Evolutionary conservation across 2,113 vertebrate genomes (phyloP).

Genomic region (Cinclus cinclus): DNA sequence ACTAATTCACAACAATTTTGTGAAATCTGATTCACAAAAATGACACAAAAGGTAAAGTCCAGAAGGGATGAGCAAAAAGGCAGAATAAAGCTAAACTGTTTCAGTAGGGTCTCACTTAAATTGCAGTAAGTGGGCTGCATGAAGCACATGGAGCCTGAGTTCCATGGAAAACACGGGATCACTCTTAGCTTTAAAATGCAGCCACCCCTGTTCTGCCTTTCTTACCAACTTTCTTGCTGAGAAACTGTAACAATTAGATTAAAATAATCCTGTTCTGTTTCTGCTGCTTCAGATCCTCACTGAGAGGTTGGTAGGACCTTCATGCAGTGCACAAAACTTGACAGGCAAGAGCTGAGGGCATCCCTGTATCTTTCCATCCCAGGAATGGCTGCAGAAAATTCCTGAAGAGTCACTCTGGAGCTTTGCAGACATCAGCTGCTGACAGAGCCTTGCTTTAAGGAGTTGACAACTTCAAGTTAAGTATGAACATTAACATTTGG

Average conservation of each 20-base stretch:
- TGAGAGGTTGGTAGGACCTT: background rate
- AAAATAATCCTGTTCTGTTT: background rate
- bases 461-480: background rate
- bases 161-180: background rate
- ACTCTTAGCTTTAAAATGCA: background rate
- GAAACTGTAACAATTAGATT: background rate
- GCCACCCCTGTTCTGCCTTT: background rate
- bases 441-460: conserved; percentile 27
- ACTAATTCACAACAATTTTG: background rate
- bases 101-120: background rate
- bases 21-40: background rate
- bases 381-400: background rate
- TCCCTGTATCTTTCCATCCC: background rate
- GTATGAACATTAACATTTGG: background rate
- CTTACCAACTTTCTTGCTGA: background rate
- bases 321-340: background rate
- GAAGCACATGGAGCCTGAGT: background rate
- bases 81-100: background rate
- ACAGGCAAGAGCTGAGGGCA: background rate
- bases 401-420: background rate
- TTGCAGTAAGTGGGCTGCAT: background rate
- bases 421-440: background rate
- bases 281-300: background rate
- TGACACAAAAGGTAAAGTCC: background rate
- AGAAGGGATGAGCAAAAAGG: background rate